Base-by-base conservation (phyloP, 2,113 vertebrate genomes). In the Bothrops jararaca region DNA sequence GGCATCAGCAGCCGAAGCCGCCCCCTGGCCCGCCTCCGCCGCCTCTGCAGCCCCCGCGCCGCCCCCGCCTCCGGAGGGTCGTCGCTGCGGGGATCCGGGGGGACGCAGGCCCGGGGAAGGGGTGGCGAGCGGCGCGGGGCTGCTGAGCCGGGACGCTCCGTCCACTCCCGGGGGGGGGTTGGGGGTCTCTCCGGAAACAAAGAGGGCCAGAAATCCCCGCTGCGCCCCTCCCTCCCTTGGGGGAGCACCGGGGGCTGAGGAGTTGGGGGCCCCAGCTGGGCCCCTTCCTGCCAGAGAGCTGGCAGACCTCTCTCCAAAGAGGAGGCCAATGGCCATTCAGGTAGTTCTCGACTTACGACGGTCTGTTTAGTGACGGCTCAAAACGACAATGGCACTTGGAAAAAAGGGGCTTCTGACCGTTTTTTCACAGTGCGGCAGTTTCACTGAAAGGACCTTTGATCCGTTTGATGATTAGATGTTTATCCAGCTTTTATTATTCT, bases 21-120 rank as follows among this genome's bases (percentile, higher is more conserved):
- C 54, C 97, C 94, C 96, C 95, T 7, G 42, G 42, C 18, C 29
- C 7, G 60, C 60, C 24, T 2, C 60, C 5, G 29, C 29, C 7
- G 60, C 60, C 24, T 2, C 60, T 12, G 29, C 26, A 13, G 26
- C 50, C 26, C 0, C 42, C 9, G 39, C 85, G 50, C 86, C 18
- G 50, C n/a, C 69, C 69, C 69, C 69, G n/a, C 85, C 1, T 1
- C 85, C 85, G 9, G 85, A 5, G 9, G 23, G 22, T 0, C 85
- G 39, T 39, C 1, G 34, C 39, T 45, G 80, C 80, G 42, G 85
- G 85, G 42, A 9, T 3, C 20, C 13, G 13, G n/a, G 2, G 39
- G 42, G 85, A 23, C 39, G 85, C 22, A 0, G 9, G 80, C 80
- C 8, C 22, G 10, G 45, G 85, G 45, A 52, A 26, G 48, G 85